Conservation (phyloP, 2,888 invertebrate genomes). For the Megastigmus dorsalis region DNA sequence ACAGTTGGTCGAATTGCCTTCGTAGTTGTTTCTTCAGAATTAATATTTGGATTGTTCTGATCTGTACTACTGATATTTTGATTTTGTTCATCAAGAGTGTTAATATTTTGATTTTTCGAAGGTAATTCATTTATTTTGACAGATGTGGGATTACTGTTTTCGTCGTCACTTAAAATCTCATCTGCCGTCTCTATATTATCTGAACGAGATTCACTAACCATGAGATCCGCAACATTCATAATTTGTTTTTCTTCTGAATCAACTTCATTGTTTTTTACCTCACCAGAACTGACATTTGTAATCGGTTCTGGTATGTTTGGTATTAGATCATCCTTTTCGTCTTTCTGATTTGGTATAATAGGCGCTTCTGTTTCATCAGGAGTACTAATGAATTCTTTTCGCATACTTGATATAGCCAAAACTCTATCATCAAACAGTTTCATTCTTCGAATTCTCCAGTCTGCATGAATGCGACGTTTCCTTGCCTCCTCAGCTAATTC, state of each 20-base stretch:
- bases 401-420: slow-evolving; percentile 54
- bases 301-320: no score
- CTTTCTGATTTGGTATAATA: no score
- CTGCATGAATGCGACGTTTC: slow-evolving; percentile 77
- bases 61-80: slow-evolving; percentile 51
- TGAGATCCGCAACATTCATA: slow-evolving; percentile 3
- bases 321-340: no score
- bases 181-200: background rate
- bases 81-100: slow-evolving; percentile 25
- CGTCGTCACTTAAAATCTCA: slow-evolving; percentile 16
- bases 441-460: slow-evolving; percentile 77
- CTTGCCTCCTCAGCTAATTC: slow-evolving; percentile 79
- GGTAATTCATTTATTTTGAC: background rate
- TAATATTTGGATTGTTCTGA: background rate
- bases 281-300: background rate
- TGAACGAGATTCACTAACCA: background rate
- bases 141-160: slow-evolving; percentile 39
- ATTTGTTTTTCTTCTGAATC: background rate
- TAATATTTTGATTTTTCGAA: slow-evolving; percentile 6
- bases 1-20: slow-evolving; percentile 59
- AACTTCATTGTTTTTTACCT: background rate
- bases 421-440: slow-evolving; percentile 65
- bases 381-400: slow-evolving; percentile 43
- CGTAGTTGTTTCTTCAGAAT: background rate
- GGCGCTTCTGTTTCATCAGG: slow-evolving; percentile 26